Evolutionary conservation across 2,888 invertebrate genomes (phyloP).

Genomic region (Hedychridium roseum): DNA sequence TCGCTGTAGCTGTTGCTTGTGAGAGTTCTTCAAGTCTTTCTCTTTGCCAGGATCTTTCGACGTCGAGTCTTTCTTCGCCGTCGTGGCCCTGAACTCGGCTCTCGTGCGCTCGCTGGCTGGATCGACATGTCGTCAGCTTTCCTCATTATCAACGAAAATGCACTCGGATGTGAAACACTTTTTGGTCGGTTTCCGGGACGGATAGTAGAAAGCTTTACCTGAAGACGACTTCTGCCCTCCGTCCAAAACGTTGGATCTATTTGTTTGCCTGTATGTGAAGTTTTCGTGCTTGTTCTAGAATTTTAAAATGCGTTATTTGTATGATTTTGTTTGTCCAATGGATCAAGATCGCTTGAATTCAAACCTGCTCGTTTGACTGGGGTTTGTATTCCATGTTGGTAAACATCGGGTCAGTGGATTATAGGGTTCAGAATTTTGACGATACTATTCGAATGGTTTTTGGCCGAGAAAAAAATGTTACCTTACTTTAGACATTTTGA

Average conservation of each 20-base stretch:
- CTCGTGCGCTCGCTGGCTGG: conserved; percentile 8
- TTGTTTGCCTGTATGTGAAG: too few relatives aligned
- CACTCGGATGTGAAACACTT: not conserved
- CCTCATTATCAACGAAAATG: conserved; percentile 3
- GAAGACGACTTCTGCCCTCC: not conserved
- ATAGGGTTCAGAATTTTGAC: not conserved
- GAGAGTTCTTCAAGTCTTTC: too few relatives aligned
- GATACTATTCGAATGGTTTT: not conserved
- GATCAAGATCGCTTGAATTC: not conserved
- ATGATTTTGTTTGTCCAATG: not conserved
- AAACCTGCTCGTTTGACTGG: conserved; percentile 5
- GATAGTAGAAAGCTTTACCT: conserved; percentile 1
- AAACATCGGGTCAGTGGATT: conserved; percentile 10
- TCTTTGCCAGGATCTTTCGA: not conserved
- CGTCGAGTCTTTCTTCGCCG: not conserved
- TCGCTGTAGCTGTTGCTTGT: too few relatives aligned
- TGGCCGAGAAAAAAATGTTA: not conserved
- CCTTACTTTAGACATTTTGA: not conserved
- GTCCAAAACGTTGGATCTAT: not conserved
- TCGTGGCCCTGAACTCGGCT: not conserved
- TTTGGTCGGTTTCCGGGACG: not conserved
- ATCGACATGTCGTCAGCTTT: conserved; percentile 13
- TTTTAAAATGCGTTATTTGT: not conserved
- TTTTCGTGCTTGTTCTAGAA: too few relatives aligned
- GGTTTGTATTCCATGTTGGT: conserved; percentile 17